Conservation (phyloP, 2,797 vertebrate genomes). For the Sebastes minor region DNA sequence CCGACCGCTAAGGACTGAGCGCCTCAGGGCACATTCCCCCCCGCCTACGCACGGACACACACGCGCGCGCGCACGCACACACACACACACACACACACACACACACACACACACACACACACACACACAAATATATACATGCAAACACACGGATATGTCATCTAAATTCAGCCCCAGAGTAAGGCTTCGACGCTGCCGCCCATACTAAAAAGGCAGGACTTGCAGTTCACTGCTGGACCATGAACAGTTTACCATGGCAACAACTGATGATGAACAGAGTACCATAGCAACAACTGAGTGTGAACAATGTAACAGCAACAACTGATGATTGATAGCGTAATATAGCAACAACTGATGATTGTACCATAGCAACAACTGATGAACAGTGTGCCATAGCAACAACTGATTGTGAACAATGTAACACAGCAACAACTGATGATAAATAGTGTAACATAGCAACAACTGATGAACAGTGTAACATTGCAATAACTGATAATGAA, state of each 20-base stretch:
- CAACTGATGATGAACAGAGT: slow-evolving; percentile 20
- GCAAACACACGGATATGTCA: slow-evolving; percentile 56
- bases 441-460: background rate
- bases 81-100: slow-evolving; percentile 14
- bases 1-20: slow-evolving; percentile 72
- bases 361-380: background rate
- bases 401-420: background rate
- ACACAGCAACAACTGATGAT: background rate
- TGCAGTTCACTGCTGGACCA: slow-evolving; percentile 16
- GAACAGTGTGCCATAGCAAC: background rate
- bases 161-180: slow-evolving; percentile 59
- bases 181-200: slow-evolving; percentile 18
- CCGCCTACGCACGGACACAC: slow-evolving; percentile 20
- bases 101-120: background rate
- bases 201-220: slow-evolving; percentile 56
- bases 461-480: background rate
- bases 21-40: slow-evolving; percentile 75
- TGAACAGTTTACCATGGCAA: slow-evolving; percentile 42
- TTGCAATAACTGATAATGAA: background rate
- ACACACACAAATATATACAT: slow-evolving; percentile 34
- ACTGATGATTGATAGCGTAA: background rate
- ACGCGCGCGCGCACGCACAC: background rate
- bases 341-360: background rate
- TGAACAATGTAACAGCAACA: background rate
- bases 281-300: background rate